These are phyloP conservation scores for Nesogale talazaci DNA, from an alignment of 2,113 vertebrate species.

Conservation along the genomic window DNA sequence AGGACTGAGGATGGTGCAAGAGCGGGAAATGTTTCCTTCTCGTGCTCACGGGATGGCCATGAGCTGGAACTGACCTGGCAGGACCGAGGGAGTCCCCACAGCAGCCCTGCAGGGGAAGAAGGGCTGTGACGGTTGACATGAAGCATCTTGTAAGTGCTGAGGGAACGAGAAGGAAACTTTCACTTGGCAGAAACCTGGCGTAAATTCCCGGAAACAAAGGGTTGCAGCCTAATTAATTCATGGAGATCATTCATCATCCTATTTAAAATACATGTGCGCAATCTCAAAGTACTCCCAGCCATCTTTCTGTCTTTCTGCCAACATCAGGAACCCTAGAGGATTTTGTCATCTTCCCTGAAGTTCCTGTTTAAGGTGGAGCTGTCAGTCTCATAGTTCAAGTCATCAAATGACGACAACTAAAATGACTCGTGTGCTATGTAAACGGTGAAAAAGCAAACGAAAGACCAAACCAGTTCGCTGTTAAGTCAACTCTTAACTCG, in stretches of 20 bases:
- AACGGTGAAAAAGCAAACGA: background rate
- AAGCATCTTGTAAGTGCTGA: background rate
- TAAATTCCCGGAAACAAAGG: background rate
- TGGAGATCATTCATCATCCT: constrained; percentile 22
- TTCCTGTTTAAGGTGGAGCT: constrained; percentile 1
- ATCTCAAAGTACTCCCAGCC: background rate
- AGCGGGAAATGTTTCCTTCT: too few relatives aligned
- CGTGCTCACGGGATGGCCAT: too few relatives aligned
- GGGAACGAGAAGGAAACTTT: background rate
- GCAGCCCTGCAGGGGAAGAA: background rate
- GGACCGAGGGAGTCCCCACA: too few relatives aligned
- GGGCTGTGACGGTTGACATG: background rate
- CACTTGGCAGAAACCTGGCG: background rate
- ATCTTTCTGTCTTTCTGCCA: background rate
- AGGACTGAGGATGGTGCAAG: too few relatives aligned
- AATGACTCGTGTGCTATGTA: background rate
- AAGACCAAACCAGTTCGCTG: background rate
- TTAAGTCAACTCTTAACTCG: background rate
- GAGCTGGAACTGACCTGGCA: too few relatives aligned
- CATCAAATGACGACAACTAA: constrained; percentile 21
- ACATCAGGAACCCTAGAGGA: background rate
- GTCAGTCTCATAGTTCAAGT: background rate
- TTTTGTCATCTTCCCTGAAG: constrained; percentile 2
- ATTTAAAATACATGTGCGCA: background rate
- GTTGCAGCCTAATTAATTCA: background rate